Evolutionary conservation across 2,797 vertebrate genomes (phyloP).

Genomic region (Parauchenoglanis punctatus): DNA sequence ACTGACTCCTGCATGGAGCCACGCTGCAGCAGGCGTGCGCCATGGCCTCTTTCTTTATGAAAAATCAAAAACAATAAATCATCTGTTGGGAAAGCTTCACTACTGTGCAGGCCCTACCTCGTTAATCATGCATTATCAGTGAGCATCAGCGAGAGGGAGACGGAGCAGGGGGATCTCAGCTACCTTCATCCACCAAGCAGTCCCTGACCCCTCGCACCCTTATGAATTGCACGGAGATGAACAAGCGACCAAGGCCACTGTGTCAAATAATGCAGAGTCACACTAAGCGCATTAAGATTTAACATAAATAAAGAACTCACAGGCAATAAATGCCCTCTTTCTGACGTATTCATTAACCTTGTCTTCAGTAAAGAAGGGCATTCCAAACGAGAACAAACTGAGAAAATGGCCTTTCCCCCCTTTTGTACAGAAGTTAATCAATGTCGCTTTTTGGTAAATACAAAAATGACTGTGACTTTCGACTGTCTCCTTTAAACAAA

Average conservation of each 20-base stretch:
- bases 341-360: slow-evolving; percentile 68
- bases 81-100: slow-evolving; percentile 80
- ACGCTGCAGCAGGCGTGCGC: slow-evolving; percentile 66
- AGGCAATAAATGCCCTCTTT: slow-evolving; percentile 46
- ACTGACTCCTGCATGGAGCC: slow-evolving; percentile 79
- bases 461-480: slow-evolving; percentile 14
- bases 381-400: slow-evolving; percentile 60
- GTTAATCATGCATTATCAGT: slow-evolving; percentile 89
- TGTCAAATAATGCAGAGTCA: slow-evolving; percentile 65
- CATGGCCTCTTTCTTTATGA: slow-evolving; percentile 43
- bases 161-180: slow-evolving; percentile 32
- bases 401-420: slow-evolving; percentile 45
- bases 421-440: slow-evolving; percentile 40
- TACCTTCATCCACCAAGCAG: slow-evolving; percentile 68
- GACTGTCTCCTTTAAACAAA: slow-evolving; percentile 14
- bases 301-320: slow-evolving; percentile 66
- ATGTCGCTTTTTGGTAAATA: slow-evolving; percentile 27
- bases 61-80: slow-evolving; percentile 87
- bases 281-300: slow-evolving; percentile 67
- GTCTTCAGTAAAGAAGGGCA: slow-evolving; percentile 57
- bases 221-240: slow-evolving; percentile 55
- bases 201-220: slow-evolving; percentile 66
- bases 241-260: slow-evolving; percentile 54
- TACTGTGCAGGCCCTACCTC: slow-evolving; percentile 72
- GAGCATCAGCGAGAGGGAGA: slow-evolving; percentile 66